A percentile compares a stretch with the other conserved stretches of the same genome.
phyloP scores from a whole-genome alignment of 2,888 invertebrate species.

The Stratiomys singularior region DNA sequence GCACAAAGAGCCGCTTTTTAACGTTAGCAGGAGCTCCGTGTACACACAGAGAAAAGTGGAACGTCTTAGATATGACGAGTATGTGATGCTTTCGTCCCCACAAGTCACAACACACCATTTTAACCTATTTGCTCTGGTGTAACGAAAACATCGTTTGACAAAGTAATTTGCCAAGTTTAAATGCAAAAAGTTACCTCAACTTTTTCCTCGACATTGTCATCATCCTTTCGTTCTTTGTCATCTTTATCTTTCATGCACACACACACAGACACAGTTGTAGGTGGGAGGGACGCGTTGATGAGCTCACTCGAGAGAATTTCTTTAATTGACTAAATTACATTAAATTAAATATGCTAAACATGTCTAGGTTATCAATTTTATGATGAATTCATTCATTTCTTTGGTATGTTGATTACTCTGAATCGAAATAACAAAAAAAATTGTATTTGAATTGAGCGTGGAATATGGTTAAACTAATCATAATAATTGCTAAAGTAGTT shows the following conservation, averaged over 20 bases:
- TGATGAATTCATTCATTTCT: constrained; percentile 30
- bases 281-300: neutral
- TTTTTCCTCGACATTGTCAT: neutral
- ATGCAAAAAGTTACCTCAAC: constrained; percentile 8
- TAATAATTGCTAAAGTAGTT: neutral
- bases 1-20: constrained; percentile 16
- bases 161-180: constrained; percentile 6
- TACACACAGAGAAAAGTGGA: neutral
- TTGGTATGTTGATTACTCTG: constrained; percentile 10
- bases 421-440: neutral
- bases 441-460: neutral
- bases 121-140: constrained; percentile 1
- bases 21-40: neutral
- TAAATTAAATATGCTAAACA: constrained; percentile 29
- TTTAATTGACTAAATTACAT: constrained; percentile 38
- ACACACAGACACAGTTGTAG: no score
- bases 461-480: constrained; percentile 13
- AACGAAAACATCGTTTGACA: constrained; percentile 22
- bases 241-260: no score
- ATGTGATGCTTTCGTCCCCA: neutral
- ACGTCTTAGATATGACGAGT: neutral
- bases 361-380: constrained; percentile 18
- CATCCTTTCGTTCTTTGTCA: no score
- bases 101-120: neutral
- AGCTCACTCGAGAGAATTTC: constrained; percentile 13